phyloP scores from a whole-genome alignment of 2,113 vertebrate genomes.

The Erythrocercus mccallii region DNA sequence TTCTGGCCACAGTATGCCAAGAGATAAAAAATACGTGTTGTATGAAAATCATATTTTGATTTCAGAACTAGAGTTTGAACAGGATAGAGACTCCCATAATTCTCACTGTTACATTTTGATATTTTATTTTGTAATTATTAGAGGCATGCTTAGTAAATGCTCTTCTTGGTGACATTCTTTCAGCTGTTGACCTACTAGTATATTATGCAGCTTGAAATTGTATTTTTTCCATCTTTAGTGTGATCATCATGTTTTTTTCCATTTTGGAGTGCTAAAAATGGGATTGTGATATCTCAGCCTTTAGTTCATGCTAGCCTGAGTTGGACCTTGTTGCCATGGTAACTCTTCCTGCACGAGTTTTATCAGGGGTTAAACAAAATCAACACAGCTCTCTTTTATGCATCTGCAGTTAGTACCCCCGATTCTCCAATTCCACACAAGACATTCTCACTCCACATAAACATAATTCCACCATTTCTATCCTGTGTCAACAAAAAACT shows the following conservation, averaged over 20 bases:
- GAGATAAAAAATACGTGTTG: background rate
- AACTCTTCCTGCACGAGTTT: constrained; percentile 37
- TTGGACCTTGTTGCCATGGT: constrained; percentile 60
- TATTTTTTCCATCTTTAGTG: background rate
- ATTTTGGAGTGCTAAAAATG: constrained; percentile 43
- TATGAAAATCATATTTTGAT: background rate
- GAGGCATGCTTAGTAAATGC: background rate
- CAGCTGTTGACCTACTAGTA: background rate
- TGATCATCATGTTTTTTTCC: constrained; percentile 1
- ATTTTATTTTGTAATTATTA: background rate
- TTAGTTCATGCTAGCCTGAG: constrained; percentile 37
- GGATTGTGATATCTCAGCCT: constrained; percentile 34
- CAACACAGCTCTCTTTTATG: background rate
- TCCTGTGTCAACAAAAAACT: background rate
- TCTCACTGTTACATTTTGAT: background rate
- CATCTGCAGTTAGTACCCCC: background rate
- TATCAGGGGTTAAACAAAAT: constrained; percentile 49
- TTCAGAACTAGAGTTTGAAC: background rate
- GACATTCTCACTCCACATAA: background rate
- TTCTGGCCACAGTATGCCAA: background rate
- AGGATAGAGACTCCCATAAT: background rate
- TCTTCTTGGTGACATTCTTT: background rate
- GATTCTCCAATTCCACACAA: background rate
- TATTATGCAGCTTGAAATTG: background rate
- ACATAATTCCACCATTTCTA: background rate